Percentiles rank a stretch among this genome's conserved stretches.
phyloP scores from a whole-genome alignment of 1,140 invertebrate species.

The Leptonema lineaticorne region DNA sequence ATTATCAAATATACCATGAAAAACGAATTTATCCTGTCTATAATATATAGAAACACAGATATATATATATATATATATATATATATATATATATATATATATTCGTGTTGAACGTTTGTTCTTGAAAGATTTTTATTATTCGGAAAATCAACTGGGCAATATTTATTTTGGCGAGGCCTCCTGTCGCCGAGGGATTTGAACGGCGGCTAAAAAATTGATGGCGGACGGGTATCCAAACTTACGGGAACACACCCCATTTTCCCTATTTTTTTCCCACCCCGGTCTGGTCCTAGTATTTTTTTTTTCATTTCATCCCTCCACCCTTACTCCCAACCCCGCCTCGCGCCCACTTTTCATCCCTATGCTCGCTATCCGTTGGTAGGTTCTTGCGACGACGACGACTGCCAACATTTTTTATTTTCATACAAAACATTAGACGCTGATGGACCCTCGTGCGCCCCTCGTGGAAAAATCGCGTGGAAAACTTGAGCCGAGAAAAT shows the following conservation, averaged over 20 bases:
- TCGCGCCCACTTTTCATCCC: too few relatives aligned
- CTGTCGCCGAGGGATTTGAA: conserved; percentile 39
- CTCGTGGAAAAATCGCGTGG: conserved; percentile 4
- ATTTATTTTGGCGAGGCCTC: conserved; percentile 37
- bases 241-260: background rate
- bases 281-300: too few relatives aligned
- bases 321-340: too few relatives aligned
- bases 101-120: conserved; percentile 4
- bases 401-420: conserved; percentile 40
- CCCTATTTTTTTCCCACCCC: too few relatives aligned
- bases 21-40: background rate
- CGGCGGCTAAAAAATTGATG: conserved; percentile 41
- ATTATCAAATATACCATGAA: background rate
- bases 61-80: too few relatives aligned
- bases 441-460: conserved; percentile 31
- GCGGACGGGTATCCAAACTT: background rate
- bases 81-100: background rate
- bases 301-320: too few relatives aligned
- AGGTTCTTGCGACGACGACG: too few relatives aligned
- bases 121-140: conserved; percentile 30
- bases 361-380: too few relatives aligned
- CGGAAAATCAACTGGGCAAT: conserved; percentile 38
- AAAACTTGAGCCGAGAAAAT: conserved; percentile 4
- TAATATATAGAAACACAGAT: background rate
- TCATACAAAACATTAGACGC: conserved; percentile 42